These are phyloP conservation scores for Sussaba pulchella DNA, from an alignment of 2,888 invertebrate species.

Conservation along the genomic window DNA sequence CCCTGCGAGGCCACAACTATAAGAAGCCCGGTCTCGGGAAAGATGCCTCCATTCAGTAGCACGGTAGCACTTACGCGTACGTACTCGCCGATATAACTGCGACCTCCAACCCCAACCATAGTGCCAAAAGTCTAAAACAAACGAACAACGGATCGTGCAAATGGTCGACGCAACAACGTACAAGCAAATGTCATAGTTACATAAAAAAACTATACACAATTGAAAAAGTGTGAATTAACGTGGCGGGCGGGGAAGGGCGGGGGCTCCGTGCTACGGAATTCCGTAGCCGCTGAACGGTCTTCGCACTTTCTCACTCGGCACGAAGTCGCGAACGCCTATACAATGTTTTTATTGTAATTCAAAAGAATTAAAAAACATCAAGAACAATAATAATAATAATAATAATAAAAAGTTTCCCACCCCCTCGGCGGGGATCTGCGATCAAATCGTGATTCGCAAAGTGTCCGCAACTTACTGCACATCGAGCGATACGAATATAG, in stretches of 20 bases:
- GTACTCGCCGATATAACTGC: slow-evolving; percentile 50
- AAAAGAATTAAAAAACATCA: too few species aligned
- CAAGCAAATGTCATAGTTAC: not conserved
- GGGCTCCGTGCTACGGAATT: not conserved
- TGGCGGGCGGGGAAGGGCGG: not conserved
- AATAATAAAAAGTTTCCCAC: too few species aligned
- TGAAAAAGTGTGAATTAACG: slow-evolving; percentile 20
- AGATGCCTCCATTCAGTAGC: slow-evolving; percentile 68
- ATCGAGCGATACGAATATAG: not conserved
- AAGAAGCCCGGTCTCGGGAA: slow-evolving; percentile 67
- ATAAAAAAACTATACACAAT: not conserved
- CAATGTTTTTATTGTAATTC: too few species aligned
- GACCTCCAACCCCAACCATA: not conserved
- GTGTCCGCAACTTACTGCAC: too few species aligned
- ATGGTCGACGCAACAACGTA: not conserved
- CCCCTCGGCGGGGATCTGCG: too few species aligned
- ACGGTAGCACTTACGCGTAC: slow-evolving; percentile 63
- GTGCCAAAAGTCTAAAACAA: too few species aligned
- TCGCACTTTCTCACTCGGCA: not conserved
- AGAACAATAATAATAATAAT: too few species aligned
- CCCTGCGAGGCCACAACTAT: slow-evolving; percentile 60
- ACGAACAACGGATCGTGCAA: not conserved
- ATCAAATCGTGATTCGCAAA: too few species aligned
- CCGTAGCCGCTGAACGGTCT: not conserved
- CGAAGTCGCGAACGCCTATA: too few species aligned